Percentiles rank a stretch among this genome's conserved stretches.
phyloP scores from a whole-genome alignment of 30 jellyfish, hydroid and myxozoan genomes.

The Sanderia malayensis region DNA sequence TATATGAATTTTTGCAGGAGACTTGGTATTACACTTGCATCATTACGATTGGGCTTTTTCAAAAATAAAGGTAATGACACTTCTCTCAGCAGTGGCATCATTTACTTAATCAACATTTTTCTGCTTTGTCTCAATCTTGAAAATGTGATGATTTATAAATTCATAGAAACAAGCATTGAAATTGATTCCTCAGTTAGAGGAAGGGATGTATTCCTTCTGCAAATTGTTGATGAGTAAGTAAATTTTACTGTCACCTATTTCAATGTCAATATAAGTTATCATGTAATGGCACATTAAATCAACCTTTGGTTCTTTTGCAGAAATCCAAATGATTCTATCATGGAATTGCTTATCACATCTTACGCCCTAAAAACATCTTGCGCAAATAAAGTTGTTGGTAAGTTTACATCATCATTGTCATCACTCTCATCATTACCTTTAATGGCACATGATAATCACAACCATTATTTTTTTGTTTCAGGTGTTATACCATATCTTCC shows the following conservation, averaged over 20 bases:
- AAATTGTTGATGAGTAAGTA: slow-evolving; percentile 93
- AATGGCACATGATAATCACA: not conserved
- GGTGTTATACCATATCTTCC: slow-evolving; percentile 97
- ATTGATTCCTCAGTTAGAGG: slow-evolving; percentile 97
- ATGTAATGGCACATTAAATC: not conserved
- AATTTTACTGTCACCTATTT: not conserved
- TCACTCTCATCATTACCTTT: not conserved
- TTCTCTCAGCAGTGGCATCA: no score
- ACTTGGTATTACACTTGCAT: slow-evolving; percentile 77
- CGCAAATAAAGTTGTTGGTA: slow-evolving; percentile 90
- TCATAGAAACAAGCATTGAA: slow-evolving; percentile 81
- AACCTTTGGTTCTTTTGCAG: slow-evolving; percentile 30
- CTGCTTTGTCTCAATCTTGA: no score
- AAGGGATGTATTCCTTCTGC: slow-evolving; percentile 85
- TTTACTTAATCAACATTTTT: no score
- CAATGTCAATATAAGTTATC: not conserved
- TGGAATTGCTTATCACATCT: slow-evolving; percentile 90
- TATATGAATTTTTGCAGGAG: no score
- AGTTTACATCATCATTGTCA: not conserved
- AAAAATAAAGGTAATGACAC: slow-evolving; percentile 62
- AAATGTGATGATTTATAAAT: no score
- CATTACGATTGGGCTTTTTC: slow-evolving; percentile 58
- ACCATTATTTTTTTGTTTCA: not conserved
- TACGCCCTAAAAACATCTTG: slow-evolving; percentile 98
- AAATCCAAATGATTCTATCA: slow-evolving; percentile 96